Evolutionary conservation across 2,797 vertebrate species (phyloP).

Genomic region (Heterohyrax brucei): DNA sequence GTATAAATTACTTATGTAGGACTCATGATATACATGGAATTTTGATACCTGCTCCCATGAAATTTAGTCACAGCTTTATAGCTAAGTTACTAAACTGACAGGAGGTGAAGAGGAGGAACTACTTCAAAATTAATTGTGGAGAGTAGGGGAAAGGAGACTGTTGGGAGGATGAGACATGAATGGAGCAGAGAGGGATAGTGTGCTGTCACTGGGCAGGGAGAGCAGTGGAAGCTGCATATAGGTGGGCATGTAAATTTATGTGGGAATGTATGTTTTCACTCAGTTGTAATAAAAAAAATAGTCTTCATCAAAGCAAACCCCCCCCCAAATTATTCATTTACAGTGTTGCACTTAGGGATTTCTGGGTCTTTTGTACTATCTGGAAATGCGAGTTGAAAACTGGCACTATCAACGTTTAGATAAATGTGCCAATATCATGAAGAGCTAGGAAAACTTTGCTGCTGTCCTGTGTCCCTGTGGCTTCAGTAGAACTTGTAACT

Average conservation of each 20-base stretch:
- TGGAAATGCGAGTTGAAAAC: conserved; percentile 17
- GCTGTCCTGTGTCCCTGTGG: conserved; percentile 51
- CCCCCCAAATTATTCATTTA: not conserved
- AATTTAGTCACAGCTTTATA: not conserved
- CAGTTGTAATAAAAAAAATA: too few relatives aligned
- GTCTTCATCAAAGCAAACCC: too few relatives aligned
- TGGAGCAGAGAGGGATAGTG: too few relatives aligned
- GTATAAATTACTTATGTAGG: conserved; percentile 41
- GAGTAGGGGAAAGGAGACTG: too few relatives aligned
- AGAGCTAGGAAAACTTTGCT: not conserved
- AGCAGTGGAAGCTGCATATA: too few relatives aligned
- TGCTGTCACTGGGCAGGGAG: too few relatives aligned
- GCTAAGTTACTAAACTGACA: not conserved
- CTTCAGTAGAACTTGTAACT: conserved; percentile 70
- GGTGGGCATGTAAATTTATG: too few relatives aligned
- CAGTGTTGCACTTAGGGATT: not conserved
- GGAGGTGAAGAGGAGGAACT: not conserved
- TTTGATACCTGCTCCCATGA: conserved; percentile 14
- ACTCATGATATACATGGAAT: conserved; percentile 45
- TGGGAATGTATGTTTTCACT: too few relatives aligned
- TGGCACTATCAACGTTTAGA: not conserved
- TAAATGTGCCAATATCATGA: conserved; percentile 26
- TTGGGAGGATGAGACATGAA: too few relatives aligned
- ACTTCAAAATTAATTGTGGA: not conserved
- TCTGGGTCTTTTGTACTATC: not conserved